These are phyloP conservation scores for Limnephilus lunatus DNA, from an alignment of 2,888 invertebrate genomes.

Conservation along the genomic window DNA sequence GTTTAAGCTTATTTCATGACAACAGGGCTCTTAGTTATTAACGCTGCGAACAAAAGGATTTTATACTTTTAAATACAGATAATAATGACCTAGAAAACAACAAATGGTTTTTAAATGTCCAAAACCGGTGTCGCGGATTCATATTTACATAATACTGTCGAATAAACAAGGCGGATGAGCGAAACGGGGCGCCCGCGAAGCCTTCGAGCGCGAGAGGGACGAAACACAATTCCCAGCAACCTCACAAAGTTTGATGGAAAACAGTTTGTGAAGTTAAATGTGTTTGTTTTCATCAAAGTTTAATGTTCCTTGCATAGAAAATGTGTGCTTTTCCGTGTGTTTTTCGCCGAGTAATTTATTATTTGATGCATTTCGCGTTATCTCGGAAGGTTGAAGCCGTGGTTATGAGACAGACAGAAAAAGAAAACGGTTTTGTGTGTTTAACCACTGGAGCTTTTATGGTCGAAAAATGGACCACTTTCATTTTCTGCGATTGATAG, in stretches of 20 bases:
- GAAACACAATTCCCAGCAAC: conserved; percentile 53
- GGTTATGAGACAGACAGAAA: neutral
- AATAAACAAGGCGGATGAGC: conserved; percentile 39
- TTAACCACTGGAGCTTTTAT: too few species aligned
- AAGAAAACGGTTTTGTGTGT: neutral
- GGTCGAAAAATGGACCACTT: too few species aligned
- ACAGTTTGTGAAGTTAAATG: conserved; percentile 64
- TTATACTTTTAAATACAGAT: neutral
- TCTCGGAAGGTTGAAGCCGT: neutral
- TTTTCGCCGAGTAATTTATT: conserved; percentile 7
- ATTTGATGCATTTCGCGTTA: conserved; percentile 1
- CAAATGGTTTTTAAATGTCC: neutral
- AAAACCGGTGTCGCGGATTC: neutral
- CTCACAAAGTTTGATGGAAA: conserved; percentile 63
- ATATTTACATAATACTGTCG: conserved; percentile 31
- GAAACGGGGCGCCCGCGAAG: conserved; percentile 15
- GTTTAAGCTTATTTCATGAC: too few species aligned
- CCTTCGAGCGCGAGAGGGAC: neutral
- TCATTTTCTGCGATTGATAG: too few species aligned
- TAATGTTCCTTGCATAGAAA: conserved; percentile 57
- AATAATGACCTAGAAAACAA: neutral
- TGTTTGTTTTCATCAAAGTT: conserved; percentile 65
- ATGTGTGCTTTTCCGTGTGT: conserved; percentile 7
- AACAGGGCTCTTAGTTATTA: neutral
- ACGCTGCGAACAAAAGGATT: neutral